Conservation (phyloP, 2,113 vertebrate genomes). For the Hyperopisus bebe region DNA sequence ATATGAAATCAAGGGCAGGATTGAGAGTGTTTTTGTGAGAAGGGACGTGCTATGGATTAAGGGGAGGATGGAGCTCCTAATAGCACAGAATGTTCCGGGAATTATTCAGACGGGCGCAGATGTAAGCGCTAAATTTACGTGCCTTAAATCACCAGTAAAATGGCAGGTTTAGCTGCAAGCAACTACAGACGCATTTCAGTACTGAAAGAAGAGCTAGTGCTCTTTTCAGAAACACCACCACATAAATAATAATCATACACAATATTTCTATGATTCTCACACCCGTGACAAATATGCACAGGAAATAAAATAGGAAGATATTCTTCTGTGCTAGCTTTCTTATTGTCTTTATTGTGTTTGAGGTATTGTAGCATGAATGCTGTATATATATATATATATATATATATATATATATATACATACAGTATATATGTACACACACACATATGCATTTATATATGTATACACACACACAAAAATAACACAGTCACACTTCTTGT, state of each 20-base stretch:
- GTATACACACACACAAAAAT: background rate
- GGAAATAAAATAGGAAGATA: background rate
- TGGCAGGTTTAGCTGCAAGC: background rate
- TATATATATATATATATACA: background rate
- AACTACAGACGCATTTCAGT: background rate
- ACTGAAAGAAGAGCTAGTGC: background rate
- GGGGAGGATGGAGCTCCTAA: background rate
- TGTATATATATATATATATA: background rate
- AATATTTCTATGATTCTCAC: background rate
- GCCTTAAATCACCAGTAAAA: background rate
- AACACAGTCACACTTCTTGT: background rate
- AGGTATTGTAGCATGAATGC: background rate
- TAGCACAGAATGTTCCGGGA: background rate
- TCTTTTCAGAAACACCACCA: background rate
- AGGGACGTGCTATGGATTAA: background rate
- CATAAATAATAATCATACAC: background rate
- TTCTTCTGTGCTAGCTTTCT: background rate
- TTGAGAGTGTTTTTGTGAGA: background rate
- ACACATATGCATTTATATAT: background rate
- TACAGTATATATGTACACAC: too few species aligned
- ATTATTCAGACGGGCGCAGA: background rate
- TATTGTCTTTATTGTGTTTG: background rate
- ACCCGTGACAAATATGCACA: background rate
- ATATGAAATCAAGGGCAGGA: background rate
- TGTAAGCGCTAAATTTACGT: background rate